Evolutionary conservation across 2,888 invertebrate species (phyloP), one percentile per base, ranked within the genome.

Genomic region (Amphipyra berbera): DNA sequence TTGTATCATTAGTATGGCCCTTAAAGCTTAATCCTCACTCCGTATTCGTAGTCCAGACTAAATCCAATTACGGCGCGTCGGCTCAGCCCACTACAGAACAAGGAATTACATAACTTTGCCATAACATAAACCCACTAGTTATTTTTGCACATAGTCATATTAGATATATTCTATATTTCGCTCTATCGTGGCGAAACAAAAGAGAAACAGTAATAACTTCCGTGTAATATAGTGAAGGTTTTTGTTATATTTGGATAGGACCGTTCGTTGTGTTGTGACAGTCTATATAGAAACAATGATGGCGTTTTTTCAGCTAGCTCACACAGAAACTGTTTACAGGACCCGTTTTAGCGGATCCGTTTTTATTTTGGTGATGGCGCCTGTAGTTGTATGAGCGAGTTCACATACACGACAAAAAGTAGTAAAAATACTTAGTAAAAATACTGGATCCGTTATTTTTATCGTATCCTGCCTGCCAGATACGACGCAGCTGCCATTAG

Each of bases 21-120:
- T 86, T 84, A 85, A 82, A 88, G 82, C 86, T 78, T 90, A 92
- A 91, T 90, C 90, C 90, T 86, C 89, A 86, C 88, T 87, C 88
- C 88, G 88, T 86, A 89, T 88, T 89, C 86, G 84, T 82, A 88
- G 91, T 89, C 88, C 90, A 91, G 92, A 89, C 91, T 90, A 90
- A 91, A 91, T 91, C 92, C 92, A 93, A 93, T 93, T 93, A 93
- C 85, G 68, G 81, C 82, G 78, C 77, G 82, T 71, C 67, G 65
- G 54, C 70, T 65, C 64, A 33, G 44, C 53, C 56, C 69, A 61
- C 69, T 60, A 58, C 54, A 68, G 71, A 76, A 61, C 80, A 76
- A 75, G 75, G 80, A 81, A 79, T 80, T 80, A 82, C 73, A 73
- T 59, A 73, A 59, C 65, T 61, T 60, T 42, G 33, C 38, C 57